phyloP scores from a whole-genome alignment of 37 sponge, comb jelly and placozoan genomes.

The Aplysina aerophoba region DNA sequence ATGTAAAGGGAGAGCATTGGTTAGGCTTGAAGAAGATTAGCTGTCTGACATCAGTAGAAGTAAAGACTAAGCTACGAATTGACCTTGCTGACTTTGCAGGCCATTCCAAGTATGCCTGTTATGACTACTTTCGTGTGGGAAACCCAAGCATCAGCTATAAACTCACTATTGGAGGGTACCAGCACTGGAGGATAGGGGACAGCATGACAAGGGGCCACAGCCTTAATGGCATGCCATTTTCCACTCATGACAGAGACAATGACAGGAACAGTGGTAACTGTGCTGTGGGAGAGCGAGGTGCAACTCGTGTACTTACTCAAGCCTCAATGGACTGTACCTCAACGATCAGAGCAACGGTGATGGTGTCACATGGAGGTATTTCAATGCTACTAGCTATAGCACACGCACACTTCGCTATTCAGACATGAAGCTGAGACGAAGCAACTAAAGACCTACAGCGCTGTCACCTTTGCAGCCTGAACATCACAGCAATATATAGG shows the following conservation, averaged over 20 bases:
- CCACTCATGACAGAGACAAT: constrained; percentile 28
- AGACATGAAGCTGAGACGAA: too few species aligned
- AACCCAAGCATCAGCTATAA: background rate
- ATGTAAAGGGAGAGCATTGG: too few species aligned
- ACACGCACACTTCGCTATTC: too few species aligned
- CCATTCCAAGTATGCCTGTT: background rate
- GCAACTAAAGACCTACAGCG: too few species aligned
- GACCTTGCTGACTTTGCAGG: background rate
- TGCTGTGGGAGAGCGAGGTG: background rate
- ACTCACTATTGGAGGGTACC: constrained; percentile 7
- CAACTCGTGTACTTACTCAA: background rate
- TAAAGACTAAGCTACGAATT: background rate
- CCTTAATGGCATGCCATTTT: constrained; percentile 5
- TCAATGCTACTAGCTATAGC: too few species aligned
- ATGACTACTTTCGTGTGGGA: constrained; percentile 15
- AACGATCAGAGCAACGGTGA: too few species aligned
- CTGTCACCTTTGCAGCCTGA: too few species aligned
- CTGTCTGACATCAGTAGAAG: background rate
- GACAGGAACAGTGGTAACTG: background rate
- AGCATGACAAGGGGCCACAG: too few species aligned
- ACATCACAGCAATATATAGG: too few species aligned
- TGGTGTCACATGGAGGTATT: too few species aligned
- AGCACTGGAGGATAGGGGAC: too few species aligned
- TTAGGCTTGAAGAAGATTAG: too few species aligned
- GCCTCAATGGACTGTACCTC: constrained; percentile 1